Evolutionary conservation across 2,888 invertebrate species (phyloP).

Genomic region (Herminia tarsipennalis): DNA sequence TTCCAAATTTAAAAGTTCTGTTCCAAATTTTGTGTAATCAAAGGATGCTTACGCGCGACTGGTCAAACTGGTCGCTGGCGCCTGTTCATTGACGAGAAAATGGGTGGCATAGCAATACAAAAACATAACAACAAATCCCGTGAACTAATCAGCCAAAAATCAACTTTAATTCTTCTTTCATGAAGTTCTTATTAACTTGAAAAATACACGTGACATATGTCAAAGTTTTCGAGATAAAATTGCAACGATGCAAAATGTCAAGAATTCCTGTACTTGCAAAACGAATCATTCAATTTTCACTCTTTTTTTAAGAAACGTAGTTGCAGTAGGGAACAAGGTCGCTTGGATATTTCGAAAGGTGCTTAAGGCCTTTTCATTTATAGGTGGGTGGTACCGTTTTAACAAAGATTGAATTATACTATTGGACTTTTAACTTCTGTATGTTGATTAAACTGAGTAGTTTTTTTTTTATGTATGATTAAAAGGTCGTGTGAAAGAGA

Average conservation of each 20-base stretch:
- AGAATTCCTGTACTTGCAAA: conserved; percentile 50
- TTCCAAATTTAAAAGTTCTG: conserved; percentile 27
- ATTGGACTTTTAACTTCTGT: conserved; percentile 35
- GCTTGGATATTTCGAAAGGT: conserved; percentile 23
- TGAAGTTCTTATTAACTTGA: conserved; percentile 11
- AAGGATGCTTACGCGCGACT: conserved; percentile 36
- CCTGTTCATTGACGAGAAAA: conserved; percentile 67
- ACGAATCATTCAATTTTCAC: conserved; percentile 52
- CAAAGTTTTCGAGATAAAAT: conserved; percentile 6
- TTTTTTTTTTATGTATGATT: conserved; percentile 30
- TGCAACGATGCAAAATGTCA: conserved; percentile 49
- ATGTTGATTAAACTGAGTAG: conserved; percentile 35
- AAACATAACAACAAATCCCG: conserved; percentile 54
- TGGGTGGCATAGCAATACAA: conserved; percentile 46
- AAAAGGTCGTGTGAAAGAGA: conserved; percentile 30
- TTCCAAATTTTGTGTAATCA: no score
- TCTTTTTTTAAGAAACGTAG: conserved; percentile 36
- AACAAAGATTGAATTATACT: conserved; percentile 47
- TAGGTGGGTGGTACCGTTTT: conserved; percentile 53
- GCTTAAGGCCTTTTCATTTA: conserved; percentile 36
- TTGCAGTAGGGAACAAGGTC: conserved; percentile 38
- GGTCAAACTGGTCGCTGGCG: conserved; percentile 63
- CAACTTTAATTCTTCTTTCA: accelerated
- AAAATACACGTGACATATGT: conserved; percentile 5
- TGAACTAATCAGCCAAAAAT: conserved; percentile 20